These are phyloP conservation scores for Argya squamiceps DNA, from an alignment of 2,797 vertebrate genomes.

Conservation along the genomic window DNA sequence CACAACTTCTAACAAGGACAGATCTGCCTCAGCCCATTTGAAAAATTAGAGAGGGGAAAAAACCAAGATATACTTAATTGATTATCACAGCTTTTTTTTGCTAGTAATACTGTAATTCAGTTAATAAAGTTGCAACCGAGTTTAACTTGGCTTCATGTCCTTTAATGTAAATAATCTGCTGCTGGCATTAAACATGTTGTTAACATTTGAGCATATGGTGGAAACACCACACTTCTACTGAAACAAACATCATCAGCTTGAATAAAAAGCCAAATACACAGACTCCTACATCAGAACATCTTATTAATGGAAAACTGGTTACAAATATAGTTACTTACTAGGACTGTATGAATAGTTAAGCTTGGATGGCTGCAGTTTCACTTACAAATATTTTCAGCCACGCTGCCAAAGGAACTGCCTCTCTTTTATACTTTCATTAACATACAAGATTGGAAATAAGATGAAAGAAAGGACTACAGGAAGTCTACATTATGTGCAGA, in stretches of 20 bases:
- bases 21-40: neutral
- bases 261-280: neutral
- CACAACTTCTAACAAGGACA: neutral
- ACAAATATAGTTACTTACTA: neutral
- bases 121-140: constrained; percentile 23
- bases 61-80: neutral
- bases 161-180: constrained; percentile 29
- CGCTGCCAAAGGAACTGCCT: neutral
- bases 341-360: neutral
- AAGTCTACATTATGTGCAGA: neutral
- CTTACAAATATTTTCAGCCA: neutral
- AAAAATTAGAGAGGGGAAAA: neutral
- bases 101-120: constrained; percentile 14
- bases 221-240: neutral
- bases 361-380: neutral
- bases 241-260: constrained; percentile 1
- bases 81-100: constrained; percentile 13
- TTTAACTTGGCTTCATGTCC: constrained; percentile 23
- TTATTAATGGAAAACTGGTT: neutral
- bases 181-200: neutral
- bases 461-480: neutral
- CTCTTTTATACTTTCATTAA: neutral
- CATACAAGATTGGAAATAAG: neutral
- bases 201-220: constrained; percentile 7
- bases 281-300: neutral